phyloP scores from a whole-genome alignment of 2,113 vertebrate species.

The Megaleporinus macrocephalus region DNA sequence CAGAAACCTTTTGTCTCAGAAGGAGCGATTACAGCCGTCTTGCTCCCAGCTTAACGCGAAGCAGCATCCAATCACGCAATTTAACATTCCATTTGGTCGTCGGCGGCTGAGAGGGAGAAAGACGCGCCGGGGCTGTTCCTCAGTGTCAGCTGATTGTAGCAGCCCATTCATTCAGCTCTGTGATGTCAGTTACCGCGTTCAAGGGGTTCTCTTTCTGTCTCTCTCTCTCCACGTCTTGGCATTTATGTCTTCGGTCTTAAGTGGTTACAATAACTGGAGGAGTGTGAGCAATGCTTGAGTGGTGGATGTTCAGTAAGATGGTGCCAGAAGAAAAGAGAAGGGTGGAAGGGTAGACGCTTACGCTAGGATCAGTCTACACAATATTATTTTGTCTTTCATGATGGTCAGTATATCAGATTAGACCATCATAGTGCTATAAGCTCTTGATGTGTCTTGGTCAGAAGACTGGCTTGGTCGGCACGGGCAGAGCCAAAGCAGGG shows the following conservation, averaged over 20 bases:
- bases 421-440: too few relatives aligned
- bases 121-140: not conserved
- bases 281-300: not conserved
- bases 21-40: constrained; percentile 1
- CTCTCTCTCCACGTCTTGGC: not conserved
- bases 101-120: not conserved
- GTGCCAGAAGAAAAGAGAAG: too few relatives aligned
- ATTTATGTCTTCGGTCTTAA: not conserved
- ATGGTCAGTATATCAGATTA: too few relatives aligned
- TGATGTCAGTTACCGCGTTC: constrained; percentile 11
- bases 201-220: not conserved
- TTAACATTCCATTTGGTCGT: constrained; percentile 16
- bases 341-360: too few relatives aligned
- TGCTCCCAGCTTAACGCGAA: not conserved
- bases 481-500: too few relatives aligned
- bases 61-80: constrained; percentile 21
- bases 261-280: not conserved
- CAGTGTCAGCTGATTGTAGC: constrained; percentile 15
- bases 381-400: too few relatives aligned
- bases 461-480: too few relatives aligned
- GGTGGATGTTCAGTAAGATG: too few relatives aligned
- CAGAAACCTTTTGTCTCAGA: not conserved
- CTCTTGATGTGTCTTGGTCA: too few relatives aligned
- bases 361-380: too few relatives aligned
- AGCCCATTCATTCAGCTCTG: constrained; percentile 4